Conservation (phyloP, 2,113 vertebrate genomes). For the Engystomops pustulosus region DNA sequence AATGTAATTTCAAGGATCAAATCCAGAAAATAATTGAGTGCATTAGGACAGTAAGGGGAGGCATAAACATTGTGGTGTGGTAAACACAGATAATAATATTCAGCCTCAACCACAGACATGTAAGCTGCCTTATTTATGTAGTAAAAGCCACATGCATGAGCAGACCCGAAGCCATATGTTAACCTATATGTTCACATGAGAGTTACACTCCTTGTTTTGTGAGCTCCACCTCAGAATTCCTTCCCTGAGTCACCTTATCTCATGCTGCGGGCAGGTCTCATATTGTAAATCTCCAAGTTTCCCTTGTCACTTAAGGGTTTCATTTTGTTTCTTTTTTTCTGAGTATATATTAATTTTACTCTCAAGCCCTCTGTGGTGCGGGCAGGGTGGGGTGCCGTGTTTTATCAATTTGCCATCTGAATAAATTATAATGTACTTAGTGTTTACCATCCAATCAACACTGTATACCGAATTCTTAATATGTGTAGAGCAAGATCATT, state of each 20-base stretch:
- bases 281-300: slow-evolving; percentile 44
- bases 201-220: slow-evolving; percentile 71
- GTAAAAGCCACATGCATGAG: slow-evolving; percentile 64
- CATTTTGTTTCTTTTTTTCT: not conserved
- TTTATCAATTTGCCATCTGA: not conserved
- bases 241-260: slow-evolving; percentile 73
- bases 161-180: slow-evolving; percentile 68
- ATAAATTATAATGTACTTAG: not conserved
- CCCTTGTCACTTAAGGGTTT: slow-evolving; percentile 28
- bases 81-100: slow-evolving; percentile 57
- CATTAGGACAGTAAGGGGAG: not conserved
- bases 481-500: not conserved
- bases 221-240: slow-evolving; percentile 71
- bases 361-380: not conserved
- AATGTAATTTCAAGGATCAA: not conserved
- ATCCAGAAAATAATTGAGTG: not conserved
- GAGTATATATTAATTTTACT: not conserved
- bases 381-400: not conserved
- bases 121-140: slow-evolving; percentile 62
- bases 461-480: not conserved
- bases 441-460: not conserved
- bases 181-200: slow-evolving; percentile 68
- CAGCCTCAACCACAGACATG: slow-evolving; percentile 64
- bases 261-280: slow-evolving; percentile 45
- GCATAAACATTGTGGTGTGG: slow-evolving; percentile 17